Evolutionary conservation across 2,113 vertebrate species (phyloP), one percentile per base, ranked within the genome.

Genomic region (Tympanuchus pallidicinctus): DNA sequence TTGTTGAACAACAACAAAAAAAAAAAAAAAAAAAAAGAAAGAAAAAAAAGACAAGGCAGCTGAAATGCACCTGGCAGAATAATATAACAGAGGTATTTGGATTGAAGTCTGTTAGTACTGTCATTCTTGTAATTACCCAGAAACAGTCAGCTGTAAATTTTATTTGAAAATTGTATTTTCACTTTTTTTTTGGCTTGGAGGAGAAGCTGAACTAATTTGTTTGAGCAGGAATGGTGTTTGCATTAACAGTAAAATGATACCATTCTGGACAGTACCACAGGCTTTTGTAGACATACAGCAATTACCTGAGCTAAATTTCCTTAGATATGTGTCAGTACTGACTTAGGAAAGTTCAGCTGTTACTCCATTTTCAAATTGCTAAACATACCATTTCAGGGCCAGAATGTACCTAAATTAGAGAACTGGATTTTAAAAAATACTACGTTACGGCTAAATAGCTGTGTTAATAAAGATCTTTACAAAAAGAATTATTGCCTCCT

Each of bases 111-210:
- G 66, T 88, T 69, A 93, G 88, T 78, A 88, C 38, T 72, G 60
- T 83, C 22, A 43, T 60, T 89, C 73, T 89, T 12, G 1, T 90
- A 84, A 88, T 91, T 65, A 71, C 15, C 63, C 52, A 64, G 69
- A 74, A 86, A 30, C 34, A 84, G 40, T 83, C 69, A 93, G 76
- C 65, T 88, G 52, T 90, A 81, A 94, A 91, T 82, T 89, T 34
- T 90, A 81, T 91, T 13, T 73, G 52, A 88, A 88, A 54, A 88
- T 5, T 69, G 38, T 74, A 59, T 73, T 89, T 88, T 77, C 20
- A 8, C 25, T 1, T 73, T 36, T 76, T 48, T 52, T 56, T 64
- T 72, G 72, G 70, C 78, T 86, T 48, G 57, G 40, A 71, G 32
- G 17, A 54, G 42, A 22, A 36, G 22, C 36, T 34, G 38, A 88